Evolutionary conservation across 2,797 vertebrate species (phyloP), one percentile per base, ranked within the genome.

Genomic region (Neostethus bicornis): DNA sequence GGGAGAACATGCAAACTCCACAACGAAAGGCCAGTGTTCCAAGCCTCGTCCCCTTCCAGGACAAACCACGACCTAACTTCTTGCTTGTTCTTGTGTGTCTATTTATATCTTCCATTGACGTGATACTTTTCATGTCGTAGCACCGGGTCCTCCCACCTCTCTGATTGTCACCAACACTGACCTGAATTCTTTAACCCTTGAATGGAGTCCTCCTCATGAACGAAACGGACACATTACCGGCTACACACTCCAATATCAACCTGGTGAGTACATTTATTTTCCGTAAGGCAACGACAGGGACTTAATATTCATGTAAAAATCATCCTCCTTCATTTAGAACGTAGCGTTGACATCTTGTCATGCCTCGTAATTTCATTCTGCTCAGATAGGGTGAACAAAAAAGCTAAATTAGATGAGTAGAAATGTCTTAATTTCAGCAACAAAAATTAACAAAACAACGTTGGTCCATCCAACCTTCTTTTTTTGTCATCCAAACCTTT

Each of bases 191-290:
- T 77, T 99, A 50, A 97, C 93, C 53, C 89, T 99, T 59, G 92
- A 95, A 54, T 99, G 97, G 97, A 92, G 81, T 37, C 95, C 93
- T 21, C 97, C 97, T 16, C 85, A 85, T 32, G 93, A 93, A 59
- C 94, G 86, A 4, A 99, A 98, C 43, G 97, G 97, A 41, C 79
- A 85, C 81, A 91, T 99, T 84, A 95, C 84, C 1, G 95, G 94
- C 38, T 99, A 99, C 84, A 93, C 90, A 47, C 88, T 99, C 65
- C 94, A 91, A 83, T 99, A 95, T 77, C 97, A 98, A 70, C 91
- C 94, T 88, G 96, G 97, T 99, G 90, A 95, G 96, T 9, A 31
- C 45, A 60, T 42, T 39, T 7, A 32, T n/a, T 25, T 32, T n/a
- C 23, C 14, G 16, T 2, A 4, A 20, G 12, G 20, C 21, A 44